phyloP scores from a whole-genome alignment of 2,797 vertebrate species.

The Jordanella pulchra region DNA sequence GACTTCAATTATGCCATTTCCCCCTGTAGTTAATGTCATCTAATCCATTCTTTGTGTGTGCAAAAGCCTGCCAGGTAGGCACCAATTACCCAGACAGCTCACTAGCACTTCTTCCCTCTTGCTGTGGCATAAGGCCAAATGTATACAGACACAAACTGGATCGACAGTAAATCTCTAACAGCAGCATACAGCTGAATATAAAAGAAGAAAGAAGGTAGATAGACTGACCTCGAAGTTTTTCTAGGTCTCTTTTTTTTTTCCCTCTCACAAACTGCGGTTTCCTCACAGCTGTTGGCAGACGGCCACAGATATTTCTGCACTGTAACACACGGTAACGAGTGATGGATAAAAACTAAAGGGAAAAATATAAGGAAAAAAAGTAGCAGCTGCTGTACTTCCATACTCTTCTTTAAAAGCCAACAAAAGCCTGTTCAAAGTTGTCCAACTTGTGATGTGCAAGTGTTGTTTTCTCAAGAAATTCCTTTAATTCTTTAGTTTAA shows the following conservation, averaged over 20 bases:
- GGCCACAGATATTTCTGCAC: slow-evolving; percentile 63
- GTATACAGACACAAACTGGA: slow-evolving; percentile 17
- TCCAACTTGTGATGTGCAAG: not conserved
- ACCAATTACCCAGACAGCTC: slow-evolving; percentile 77
- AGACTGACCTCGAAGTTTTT: slow-evolving; percentile 54
- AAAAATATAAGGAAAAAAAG: not conserved
- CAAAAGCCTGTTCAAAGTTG: not conserved
- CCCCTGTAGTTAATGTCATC: slow-evolving; percentile 68
- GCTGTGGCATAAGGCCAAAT: slow-evolving; percentile 68
- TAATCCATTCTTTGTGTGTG: slow-evolving; percentile 54
- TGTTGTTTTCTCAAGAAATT: slow-evolving; percentile 12
- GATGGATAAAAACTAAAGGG: slow-evolving; percentile 10
- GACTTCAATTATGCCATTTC: slow-evolving; percentile 69
- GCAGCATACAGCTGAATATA: slow-evolving; percentile 24
- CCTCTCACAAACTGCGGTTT: slow-evolving; percentile 45
- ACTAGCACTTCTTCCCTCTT: slow-evolving; percentile 53
- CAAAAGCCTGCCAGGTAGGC: slow-evolving; percentile 73
- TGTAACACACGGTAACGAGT: slow-evolving; percentile 50
- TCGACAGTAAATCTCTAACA: slow-evolving; percentile 31
- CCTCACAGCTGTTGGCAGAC: slow-evolving; percentile 53
- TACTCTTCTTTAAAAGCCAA: slow-evolving; percentile 2
- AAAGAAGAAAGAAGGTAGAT: slow-evolving; percentile 18
- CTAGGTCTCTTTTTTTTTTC: slow-evolving; percentile 44
- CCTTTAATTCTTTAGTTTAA: not conserved
- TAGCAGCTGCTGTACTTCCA: slow-evolving; percentile 16